These are phyloP conservation scores for Palloptera scutellata DNA, from an alignment of 2,888 invertebrate genomes.

Conservation along the genomic window DNA sequence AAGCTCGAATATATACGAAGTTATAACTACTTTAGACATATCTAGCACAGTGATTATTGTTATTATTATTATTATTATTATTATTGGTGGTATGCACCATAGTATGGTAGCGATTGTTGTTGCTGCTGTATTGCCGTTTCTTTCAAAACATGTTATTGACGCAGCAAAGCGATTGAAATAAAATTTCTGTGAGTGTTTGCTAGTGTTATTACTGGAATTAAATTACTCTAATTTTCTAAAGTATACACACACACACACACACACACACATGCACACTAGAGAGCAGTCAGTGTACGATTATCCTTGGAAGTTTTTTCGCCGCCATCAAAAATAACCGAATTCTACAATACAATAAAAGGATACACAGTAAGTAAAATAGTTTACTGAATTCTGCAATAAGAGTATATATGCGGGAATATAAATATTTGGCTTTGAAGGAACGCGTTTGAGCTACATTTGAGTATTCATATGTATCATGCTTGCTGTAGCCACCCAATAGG, in stretches of 20 bases:
- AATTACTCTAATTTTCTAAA: neutral
- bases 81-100: neutral
- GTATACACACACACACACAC: neutral
- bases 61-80: neutral
- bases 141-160: neutral
- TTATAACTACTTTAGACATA: neutral
- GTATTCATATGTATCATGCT: too few relatives aligned
- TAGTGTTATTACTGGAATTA: neutral
- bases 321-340: too few relatives aligned
- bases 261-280: neutral
- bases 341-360: too few relatives aligned
- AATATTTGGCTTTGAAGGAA: too few relatives aligned
- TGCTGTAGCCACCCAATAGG: too few relatives aligned
- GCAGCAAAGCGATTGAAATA: neutral
- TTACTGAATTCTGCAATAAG: too few relatives aligned
- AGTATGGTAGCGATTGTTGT: neutral
- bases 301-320: too few relatives aligned
- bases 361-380: too few relatives aligned
- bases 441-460: too few relatives aligned
- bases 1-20: neutral
- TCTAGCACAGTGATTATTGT: neutral
- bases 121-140: neutral
- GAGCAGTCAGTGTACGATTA: neutral
- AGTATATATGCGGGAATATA: too few relatives aligned
- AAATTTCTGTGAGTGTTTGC: neutral